Evolutionary conservation across 2,113 vertebrate species (phyloP), one percentile per base, ranked within the genome.

Genomic region (Triplophysa siluroides): DNA sequence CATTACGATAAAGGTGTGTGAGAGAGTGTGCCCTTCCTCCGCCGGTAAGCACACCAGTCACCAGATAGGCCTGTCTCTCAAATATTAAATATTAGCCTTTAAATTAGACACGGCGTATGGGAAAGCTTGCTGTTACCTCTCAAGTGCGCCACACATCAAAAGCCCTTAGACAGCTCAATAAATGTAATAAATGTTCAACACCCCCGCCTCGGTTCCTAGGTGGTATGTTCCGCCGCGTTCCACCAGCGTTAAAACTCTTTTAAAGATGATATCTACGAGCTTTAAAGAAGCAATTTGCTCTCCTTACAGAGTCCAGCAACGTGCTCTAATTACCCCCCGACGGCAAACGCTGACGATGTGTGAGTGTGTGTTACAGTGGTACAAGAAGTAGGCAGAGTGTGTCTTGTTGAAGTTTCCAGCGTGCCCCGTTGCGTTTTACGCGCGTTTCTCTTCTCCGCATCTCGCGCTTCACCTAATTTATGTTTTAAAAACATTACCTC

Each of bases 191-290:
- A 95, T 94, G 94, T 93, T 92, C 91, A 92, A 92, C 87, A 91
- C 88, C 92, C 88, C 87, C 80, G 88, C 90, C 89, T 92, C 87
- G 91, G 94, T 95, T 95, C 92, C 94, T 87, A 88, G 70, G 84
- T 86, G 85, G 88, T 56, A 89, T 92, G 92, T 90, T 92, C 90
- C 90, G 90, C 87, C 90, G 12, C n/a, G 24, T 71, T 26, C 87
- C 88, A 65, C 85, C 86, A 86, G 91, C 91, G 90, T 93, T 90
- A 92, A 94, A 93, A 84, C 84, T 87, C 94, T 96, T 96, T 97
- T 95, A 92, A 96, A 96, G 94, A 93, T 95, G 94, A 96, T 96
- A 92, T 92, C 92, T 93, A 88, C 85, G 91, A 91, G 90, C 83
- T 65, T 88, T 88, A 88, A 89, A 87, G 85, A 91, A 90, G 85